Evolutionary conservation across 2,797 vertebrate genomes (phyloP), one percentile per base, ranked within the genome.

Genomic region (Propithecus deckenii): DNA sequence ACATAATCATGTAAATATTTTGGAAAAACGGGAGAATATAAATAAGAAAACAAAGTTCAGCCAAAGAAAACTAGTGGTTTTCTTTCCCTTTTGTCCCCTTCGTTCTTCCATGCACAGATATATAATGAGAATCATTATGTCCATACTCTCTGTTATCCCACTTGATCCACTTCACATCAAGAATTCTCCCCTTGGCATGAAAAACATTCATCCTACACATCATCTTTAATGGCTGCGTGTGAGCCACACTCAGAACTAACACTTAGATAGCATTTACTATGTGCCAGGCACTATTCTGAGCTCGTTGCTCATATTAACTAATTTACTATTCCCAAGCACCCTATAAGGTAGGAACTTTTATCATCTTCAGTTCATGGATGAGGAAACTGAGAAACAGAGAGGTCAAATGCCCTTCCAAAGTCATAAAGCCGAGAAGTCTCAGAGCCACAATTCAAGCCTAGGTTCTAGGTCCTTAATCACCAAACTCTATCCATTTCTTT

Each of bases 351-450:
- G 32, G 22, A 87, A 83, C 13, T 63, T 46, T 74, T 85, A 48
- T 8, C 65, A 71, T 61, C n/a, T 92, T 95, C 35, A 74, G 18
- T 72, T 87, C 52, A 50, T 38, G 17, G 7, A 43, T 46, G 74
- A 95, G 74, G 13, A 23, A 93, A 32, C n/a, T 72, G 35, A 97
- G n/a, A 61, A 74, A n/a, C 38, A 86, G 65, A 91, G 30, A 88
- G 20, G 14, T 80, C 41, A 89, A 30, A 15, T 57, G 38, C 11
- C 4, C 86, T 76, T 5, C 35, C 35, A 48, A 43, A 30, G 8
- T 83, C 41, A 18, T 78, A 86, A 95, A 52, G 3, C 61, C 86
- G 50, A 81, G 50, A 86, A 78, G 32, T 41, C 6, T 6, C 15
- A 90, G 43, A 79, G 55, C 20, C 28, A 86, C 23, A 41, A 22